Base-by-base conservation (phyloP, 1,140 invertebrate genomes). In the Cecropterus lyciades region DNA sequence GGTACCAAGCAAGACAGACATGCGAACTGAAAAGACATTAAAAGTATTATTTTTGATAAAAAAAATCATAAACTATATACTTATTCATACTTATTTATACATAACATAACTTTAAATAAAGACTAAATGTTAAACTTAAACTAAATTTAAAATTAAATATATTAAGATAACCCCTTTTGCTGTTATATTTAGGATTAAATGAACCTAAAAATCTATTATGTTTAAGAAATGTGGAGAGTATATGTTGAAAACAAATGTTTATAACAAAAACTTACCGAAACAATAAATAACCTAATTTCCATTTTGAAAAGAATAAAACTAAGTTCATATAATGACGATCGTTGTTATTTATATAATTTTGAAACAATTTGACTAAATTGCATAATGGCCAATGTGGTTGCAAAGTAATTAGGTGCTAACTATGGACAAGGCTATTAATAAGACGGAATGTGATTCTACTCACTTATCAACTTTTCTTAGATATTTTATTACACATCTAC, bases 1-100 rank as follows among this genome's bases (percentile, higher is more conserved):
- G 70, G 70, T 6, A 79, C 40, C 6, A 79, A 27, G 24, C 73
- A 72, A 15, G 70, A 72, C 11, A 77, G 43, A 45, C 72, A 79
- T 1, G 69, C 74, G 4, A 74, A 11, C 79, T 81, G 66, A 20
- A 45, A 60, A 5, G 5, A 24, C 1, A 55, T 53, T 11, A 13
- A 33, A 2, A 13, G 6, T 7, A 4, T 33, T 9, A 8, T 10
- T 9, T 33, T 9, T n/a, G n/a, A n/a, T n/a, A n/a, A n/a, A n/a
- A n/a, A n/a, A n/a, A n/a, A n/a, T n/a, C n/a, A n/a, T n/a, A n/a
- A n/a, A n/a, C n/a, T n/a, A n/a, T n/a, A n/a, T n/a, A n/a, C n/a
- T n/a, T n/a, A n/a, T n/a, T n/a, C n/a, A n/a, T n/a, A n/a, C n/a
- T n/a, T n/a, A n/a, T n/a, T n/a, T n/a, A n/a, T n/a, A n/a, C n/a